Evolutionary conservation across 2,113 vertebrate species (phyloP).

Genomic region (Lichenostomus cassidix): DNA sequence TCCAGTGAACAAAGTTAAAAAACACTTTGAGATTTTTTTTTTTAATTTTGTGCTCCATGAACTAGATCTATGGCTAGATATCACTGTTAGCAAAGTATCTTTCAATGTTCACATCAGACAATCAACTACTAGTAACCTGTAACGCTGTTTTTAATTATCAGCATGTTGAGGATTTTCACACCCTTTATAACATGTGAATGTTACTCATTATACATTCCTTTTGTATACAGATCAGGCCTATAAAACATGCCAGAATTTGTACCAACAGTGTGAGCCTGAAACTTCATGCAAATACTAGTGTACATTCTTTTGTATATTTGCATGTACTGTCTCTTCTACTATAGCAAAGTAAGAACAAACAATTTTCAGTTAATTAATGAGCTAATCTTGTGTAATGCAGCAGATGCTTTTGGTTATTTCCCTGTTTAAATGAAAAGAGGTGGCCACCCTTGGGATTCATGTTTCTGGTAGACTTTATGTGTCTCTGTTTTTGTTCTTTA

Average conservation of each 20-base stretch:
- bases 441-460: background rate
- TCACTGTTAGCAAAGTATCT: background rate
- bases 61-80: background rate
- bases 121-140: background rate
- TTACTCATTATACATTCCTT: background rate
- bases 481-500: background rate
- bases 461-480: background rate
- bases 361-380: background rate
- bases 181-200: background rate
- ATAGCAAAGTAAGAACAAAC: background rate
- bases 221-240: background rate
- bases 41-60: background rate
- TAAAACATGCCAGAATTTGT: background rate
- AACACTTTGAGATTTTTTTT: background rate
- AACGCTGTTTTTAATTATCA: slow-evolving; percentile 7
- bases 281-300: background rate
- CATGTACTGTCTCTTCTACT: background rate
- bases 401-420: background rate
- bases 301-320: background rate
- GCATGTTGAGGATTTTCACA: background rate
- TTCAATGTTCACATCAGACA: background rate
- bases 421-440: background rate
- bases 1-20: background rate
- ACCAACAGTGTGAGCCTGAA: background rate
- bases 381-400: background rate